These are phyloP conservation scores for Lucilia cuprina DNA, from an alignment of 1,140 invertebrate genomes.

Conservation along the genomic window DNA sequence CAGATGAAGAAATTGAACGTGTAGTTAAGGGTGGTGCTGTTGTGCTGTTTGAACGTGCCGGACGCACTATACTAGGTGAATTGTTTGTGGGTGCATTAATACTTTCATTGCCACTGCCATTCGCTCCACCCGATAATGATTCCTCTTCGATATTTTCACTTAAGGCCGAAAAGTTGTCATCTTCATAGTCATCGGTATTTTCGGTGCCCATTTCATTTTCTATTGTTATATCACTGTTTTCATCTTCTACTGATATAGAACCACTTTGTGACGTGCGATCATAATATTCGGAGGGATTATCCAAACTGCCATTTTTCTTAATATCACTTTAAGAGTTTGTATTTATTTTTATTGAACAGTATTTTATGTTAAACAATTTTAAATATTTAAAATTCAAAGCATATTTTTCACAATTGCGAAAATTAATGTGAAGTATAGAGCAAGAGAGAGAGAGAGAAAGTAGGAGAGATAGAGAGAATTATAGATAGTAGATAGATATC, in stretches of 20 bases:
- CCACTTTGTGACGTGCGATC: slow-evolving; percentile 53
- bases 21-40: slow-evolving; percentile 15
- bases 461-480: slow-evolving; percentile 36
- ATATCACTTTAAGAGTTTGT: slow-evolving; percentile 43
- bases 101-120: slow-evolving; percentile 20
- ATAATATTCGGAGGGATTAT: slow-evolving; percentile 49
- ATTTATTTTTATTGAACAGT: background rate
- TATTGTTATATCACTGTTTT: slow-evolving; percentile 60
- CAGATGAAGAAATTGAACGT: background rate
- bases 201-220: slow-evolving; percentile 54
- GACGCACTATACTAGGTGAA: background rate
- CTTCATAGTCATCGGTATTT: slow-evolving; percentile 58
- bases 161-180: slow-evolving; percentile 49
- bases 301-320: slow-evolving; percentile 53
- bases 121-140: slow-evolving; percentile 38
- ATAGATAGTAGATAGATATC: slow-evolving; percentile 28
- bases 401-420: background rate
- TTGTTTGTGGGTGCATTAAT: background rate
- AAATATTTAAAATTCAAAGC: background rate
- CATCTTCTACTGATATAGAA: slow-evolving; percentile 59
- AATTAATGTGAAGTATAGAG: slow-evolving; percentile 23
- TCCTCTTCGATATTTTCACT: slow-evolving; percentile 49
- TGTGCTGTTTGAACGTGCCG: background rate
- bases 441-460: slow-evolving; percentile 40
- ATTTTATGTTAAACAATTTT: slow-evolving; percentile 13